Conservation (phyloP, 2,797 vertebrate species). For the Heteromormyrus szaboi region DNA sequence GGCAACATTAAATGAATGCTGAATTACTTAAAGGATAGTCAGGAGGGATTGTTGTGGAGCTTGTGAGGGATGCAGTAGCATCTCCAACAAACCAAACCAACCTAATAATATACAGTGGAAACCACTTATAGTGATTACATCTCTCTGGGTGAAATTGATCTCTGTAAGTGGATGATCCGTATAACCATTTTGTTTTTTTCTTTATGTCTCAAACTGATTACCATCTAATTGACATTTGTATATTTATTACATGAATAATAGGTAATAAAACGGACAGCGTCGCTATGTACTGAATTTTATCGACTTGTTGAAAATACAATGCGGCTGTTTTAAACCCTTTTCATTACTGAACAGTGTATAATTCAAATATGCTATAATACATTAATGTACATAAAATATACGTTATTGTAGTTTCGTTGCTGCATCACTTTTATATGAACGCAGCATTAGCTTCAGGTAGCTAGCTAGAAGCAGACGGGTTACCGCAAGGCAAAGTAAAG, state of each 20-base stretch:
- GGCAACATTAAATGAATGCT: not conserved
- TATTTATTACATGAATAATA: too few relatives aligned
- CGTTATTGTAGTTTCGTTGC: not conserved
- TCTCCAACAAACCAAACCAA: not conserved
- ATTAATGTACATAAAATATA: not conserved
- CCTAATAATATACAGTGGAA: not conserved
- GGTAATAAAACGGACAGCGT: too few relatives aligned
- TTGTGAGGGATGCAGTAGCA: not conserved
- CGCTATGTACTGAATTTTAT: too few relatives aligned
- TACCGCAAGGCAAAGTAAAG: not conserved
- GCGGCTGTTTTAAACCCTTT: not conserved
- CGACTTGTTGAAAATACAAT: not conserved
- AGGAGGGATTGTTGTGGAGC: too few relatives aligned
- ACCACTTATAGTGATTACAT: not conserved
- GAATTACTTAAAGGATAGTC: not conserved
- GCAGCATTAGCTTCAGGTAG: not conserved
- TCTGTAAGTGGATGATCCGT: not conserved
- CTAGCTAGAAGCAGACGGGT: not conserved
- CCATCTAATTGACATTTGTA: too few relatives aligned
- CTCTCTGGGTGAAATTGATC: not conserved
- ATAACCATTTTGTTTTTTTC: not conserved
- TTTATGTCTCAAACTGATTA: not conserved
- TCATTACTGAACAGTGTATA: not conserved
- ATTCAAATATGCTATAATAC: not conserved
- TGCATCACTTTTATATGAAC: not conserved